These are phyloP conservation scores for Drosophila lowei DNA, from an alignment of 1,140 invertebrate species.

Conservation along the genomic window DNA sequence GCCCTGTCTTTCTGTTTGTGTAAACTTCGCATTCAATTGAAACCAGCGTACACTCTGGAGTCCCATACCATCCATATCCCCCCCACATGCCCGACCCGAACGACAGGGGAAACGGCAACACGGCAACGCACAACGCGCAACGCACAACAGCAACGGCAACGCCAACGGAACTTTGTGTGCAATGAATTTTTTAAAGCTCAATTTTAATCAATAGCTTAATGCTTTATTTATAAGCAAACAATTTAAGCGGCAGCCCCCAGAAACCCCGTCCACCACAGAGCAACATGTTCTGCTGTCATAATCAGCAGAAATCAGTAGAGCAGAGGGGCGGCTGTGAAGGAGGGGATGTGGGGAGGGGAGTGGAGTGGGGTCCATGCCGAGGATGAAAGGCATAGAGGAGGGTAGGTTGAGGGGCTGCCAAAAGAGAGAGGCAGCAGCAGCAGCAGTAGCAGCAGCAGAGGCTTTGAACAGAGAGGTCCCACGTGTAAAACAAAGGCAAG, in stretches of 20 bases:
- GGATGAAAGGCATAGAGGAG: not conserved
- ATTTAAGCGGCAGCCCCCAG: conserved; percentile 45
- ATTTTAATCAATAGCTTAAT: conserved; percentile 76
- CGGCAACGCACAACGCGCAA: too few relatives aligned
- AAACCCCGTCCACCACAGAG: not conserved
- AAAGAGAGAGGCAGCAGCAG: not conserved
- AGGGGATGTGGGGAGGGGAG: not conserved
- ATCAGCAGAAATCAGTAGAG: conserved; percentile 28
- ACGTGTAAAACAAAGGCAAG: conserved; percentile 56
- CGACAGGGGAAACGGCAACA: too few relatives aligned
- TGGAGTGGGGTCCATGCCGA: not conserved
- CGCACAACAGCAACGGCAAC: too few relatives aligned
- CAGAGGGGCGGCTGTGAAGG: not conserved
- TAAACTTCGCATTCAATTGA: conserved; percentile 54
- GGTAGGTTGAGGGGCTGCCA: not conserved
- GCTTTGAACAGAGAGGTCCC: conserved; percentile 15
- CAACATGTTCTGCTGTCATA: conserved; percentile 40
- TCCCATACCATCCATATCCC: not conserved
- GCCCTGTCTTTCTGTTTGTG: conserved; percentile 16
- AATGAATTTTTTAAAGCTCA: conserved; percentile 77
- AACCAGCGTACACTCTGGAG: conserved; percentile 40
- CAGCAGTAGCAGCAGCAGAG: not conserved
- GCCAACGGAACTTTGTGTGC: conserved; percentile 28
- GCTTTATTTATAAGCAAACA: conserved; percentile 78
- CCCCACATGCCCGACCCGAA: not conserved